phyloP scores from a whole-genome alignment of 2,797 vertebrate species.

The Acanthurus lineatus region DNA sequence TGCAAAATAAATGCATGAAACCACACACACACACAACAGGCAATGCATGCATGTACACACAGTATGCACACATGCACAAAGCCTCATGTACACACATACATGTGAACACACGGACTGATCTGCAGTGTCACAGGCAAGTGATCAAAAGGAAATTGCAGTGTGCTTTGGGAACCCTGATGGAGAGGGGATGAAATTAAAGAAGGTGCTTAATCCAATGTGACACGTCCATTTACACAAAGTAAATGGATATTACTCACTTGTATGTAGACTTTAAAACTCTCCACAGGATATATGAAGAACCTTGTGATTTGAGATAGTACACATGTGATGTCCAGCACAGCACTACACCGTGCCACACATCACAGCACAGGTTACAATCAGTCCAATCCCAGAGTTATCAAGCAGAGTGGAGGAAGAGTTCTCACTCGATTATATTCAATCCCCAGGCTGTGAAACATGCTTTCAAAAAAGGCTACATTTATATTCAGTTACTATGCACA shows the following conservation, averaged over 20 bases:
- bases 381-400: slow-evolving; percentile 39
- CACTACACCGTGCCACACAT: too few relatives aligned
- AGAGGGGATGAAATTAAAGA: slow-evolving; percentile 68
- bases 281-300: slow-evolving; percentile 37
- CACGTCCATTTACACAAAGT: slow-evolving; percentile 76
- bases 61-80: background rate
- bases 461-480: slow-evolving; percentile 61
- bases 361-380: slow-evolving; percentile 46
- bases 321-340: slow-evolving; percentile 39
- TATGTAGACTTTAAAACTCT: slow-evolving; percentile 55
- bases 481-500: slow-evolving; percentile 56
- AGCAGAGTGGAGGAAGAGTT: slow-evolving; percentile 36
- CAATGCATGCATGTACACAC: background rate
- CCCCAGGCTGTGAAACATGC: slow-evolving; percentile 50
- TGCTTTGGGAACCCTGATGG: slow-evolving; percentile 65
- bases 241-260: slow-evolving; percentile 69
- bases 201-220: slow-evolving; percentile 70
- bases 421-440: slow-evolving; percentile 63
- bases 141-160: slow-evolving; percentile 70
- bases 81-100: background rate
- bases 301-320: slow-evolving; percentile 29
- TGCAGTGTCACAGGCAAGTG: slow-evolving; percentile 61
- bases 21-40: background rate
- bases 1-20: slow-evolving; percentile 6
- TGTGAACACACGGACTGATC: slow-evolving; percentile 26